Evolutionary conservation across 2,888 invertebrate genomes (phyloP).

Genomic region (Drosophila pullipes): DNA sequence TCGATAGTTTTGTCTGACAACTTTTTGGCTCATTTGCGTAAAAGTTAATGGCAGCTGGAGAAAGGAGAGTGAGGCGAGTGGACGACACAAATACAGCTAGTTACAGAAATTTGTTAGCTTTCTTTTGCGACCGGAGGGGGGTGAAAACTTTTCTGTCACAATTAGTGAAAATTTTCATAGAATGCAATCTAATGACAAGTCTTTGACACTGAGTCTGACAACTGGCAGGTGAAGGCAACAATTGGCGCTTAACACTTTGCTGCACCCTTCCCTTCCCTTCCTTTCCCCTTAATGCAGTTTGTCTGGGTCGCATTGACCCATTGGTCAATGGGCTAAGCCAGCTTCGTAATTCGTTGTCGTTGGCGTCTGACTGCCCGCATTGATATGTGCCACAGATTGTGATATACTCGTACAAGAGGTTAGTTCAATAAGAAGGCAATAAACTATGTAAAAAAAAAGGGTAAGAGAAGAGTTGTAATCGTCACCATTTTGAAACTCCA

Average conservation of each 20-base stretch:
- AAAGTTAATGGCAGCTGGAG: conserved; percentile 42
- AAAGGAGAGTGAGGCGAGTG: not conserved
- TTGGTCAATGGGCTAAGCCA: conserved; percentile 53
- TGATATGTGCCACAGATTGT: conserved; percentile 50
- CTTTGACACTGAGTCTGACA: conserved; percentile 17
- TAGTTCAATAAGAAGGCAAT: not conserved
- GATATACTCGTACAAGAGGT: conserved; percentile 23
- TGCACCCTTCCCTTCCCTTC: not conserved
- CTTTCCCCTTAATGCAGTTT: conserved; percentile 40
- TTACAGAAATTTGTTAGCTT: conserved; percentile 12
- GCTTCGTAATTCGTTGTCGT: conserved; percentile 16
- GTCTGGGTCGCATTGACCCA: conserved; percentile 56
- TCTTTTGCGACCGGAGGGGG: conserved; percentile 6
- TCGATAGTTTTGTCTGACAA: conserved; percentile 71
- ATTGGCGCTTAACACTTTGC: conserved; percentile 18
- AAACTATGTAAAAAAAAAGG: not conserved
- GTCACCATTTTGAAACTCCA: not conserved
- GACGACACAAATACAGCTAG: conserved; percentile 17
- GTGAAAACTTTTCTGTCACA: conserved; percentile 26
- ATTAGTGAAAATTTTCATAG: conserved; percentile 47
- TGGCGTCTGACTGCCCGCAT: conserved; percentile 58
- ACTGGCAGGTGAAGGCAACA: conserved; percentile 35
- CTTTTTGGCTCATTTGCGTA: conserved; percentile 75
- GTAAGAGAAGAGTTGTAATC: not conserved
- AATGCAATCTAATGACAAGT: conserved; percentile 42